These are phyloP conservation scores for Cyanistes caeruleus DNA, from an alignment of 2,113 vertebrate genomes.

Conservation along the genomic window DNA sequence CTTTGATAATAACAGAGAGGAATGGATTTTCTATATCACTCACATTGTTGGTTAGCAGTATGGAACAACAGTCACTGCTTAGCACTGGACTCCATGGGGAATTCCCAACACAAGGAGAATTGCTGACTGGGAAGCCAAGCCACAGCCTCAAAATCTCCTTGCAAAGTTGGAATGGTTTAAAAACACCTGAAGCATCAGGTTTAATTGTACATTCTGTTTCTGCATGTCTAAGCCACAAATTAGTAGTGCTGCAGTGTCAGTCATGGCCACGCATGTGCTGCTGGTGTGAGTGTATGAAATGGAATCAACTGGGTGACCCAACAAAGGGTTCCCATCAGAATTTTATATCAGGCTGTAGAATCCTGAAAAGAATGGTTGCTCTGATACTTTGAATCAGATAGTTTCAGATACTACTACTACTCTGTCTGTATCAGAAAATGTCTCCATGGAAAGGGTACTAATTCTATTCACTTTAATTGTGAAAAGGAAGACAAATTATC, in stretches of 20 bases:
- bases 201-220: not conserved
- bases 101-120: not conserved
- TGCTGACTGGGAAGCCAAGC: not conserved
- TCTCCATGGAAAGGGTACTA: slow-evolving; percentile 44
- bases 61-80: not conserved
- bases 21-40: not conserved
- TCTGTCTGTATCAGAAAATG: slow-evolving; percentile 40
- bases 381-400: slow-evolving; percentile 27
- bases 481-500: slow-evolving; percentile 74
- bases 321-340: not conserved
- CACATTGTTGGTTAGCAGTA: not conserved
- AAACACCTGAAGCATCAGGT: not conserved
- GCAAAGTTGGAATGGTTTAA: not conserved
- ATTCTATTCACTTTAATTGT: slow-evolving; percentile 60
- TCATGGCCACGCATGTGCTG: not conserved
- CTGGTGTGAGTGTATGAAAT: not conserved
- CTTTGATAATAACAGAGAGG: not conserved
- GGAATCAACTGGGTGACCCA: not conserved
- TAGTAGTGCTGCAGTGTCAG: not conserved
- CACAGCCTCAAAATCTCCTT: not conserved
- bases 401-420: not conserved
- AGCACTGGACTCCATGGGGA: accelerated
- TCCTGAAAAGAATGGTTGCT: slow-evolving; percentile 36
- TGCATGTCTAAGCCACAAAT: not conserved
- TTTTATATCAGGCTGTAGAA: not conserved